Evolutionary conservation across 2,797 vertebrate species (phyloP).

Genomic region (Pangasius mekongensis): DNA sequence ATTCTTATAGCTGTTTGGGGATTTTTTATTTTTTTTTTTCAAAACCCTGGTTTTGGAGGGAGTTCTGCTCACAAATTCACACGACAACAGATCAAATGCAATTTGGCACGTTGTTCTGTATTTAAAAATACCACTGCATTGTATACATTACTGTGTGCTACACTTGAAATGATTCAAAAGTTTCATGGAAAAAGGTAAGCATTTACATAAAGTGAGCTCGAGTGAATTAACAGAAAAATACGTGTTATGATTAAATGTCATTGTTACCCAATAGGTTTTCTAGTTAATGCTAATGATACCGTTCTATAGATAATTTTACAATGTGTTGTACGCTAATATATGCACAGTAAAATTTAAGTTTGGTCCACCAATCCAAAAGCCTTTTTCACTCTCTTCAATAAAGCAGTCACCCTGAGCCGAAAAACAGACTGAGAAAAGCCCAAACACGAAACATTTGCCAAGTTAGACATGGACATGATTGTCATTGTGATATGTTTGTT

Average conservation of each 20-base stretch:
- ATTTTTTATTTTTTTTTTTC: background rate
- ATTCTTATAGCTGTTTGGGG: background rate
- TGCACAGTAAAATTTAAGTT: background rate
- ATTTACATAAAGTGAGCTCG: background rate
- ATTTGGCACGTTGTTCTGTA: background rate
- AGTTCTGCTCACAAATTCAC: background rate
- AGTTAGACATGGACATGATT: slow-evolving; percentile 23
- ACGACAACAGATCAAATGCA: background rate
- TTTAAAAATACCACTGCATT: background rate
- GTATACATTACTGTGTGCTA: background rate
- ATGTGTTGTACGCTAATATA: background rate
- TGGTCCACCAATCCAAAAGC: background rate
- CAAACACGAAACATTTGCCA: slow-evolving; percentile 50
- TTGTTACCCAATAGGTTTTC: background rate
- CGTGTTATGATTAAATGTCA: background rate
- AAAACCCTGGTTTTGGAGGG: background rate
- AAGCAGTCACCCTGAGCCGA: slow-evolving; percentile 10
- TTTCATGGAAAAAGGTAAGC: background rate
- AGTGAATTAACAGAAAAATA: background rate
- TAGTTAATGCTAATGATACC: background rate
- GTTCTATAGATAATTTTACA: background rate
- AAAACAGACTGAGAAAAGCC: slow-evolving; percentile 55
- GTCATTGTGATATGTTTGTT: slow-evolving; percentile 41
- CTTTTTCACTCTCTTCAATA: background rate
- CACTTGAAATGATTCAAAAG: background rate